Percentiles rank a stretch among this genome's conserved stretches.
phyloP scores from a whole-genome alignment of 1,140 invertebrate genomes.

The Atta colombica region DNA sequence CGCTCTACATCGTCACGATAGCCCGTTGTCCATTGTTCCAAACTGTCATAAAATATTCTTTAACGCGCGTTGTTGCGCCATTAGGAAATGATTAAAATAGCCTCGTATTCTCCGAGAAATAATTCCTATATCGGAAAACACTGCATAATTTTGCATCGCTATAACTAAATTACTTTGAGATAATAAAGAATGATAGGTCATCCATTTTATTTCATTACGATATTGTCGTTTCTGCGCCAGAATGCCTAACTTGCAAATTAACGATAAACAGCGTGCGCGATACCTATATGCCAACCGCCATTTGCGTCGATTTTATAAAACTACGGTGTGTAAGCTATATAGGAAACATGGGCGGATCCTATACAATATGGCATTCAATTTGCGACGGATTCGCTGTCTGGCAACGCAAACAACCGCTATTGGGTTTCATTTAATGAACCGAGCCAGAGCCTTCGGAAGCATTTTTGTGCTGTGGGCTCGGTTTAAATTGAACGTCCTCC shows the following conservation, averaged over 20 bases:
- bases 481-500: constrained; percentile 81
- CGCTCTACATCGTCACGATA: constrained; percentile 65
- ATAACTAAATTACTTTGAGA: background rate
- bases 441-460: constrained; percentile 79
- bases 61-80: background rate
- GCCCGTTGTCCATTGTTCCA: constrained; percentile 19
- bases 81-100: constrained; percentile 9
- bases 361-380: constrained; percentile 84
- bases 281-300: constrained; percentile 28
- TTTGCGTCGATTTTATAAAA: constrained; percentile 61
- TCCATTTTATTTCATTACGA: background rate
- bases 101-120: background rate
- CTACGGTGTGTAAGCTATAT: constrained; percentile 48
- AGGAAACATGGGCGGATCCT: constrained; percentile 70
- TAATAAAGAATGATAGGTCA: background rate
- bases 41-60: constrained; percentile 31
- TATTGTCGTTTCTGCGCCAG: background rate
- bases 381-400: constrained; percentile 80
- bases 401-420: constrained; percentile 83
- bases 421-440: constrained; percentile 84
- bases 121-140: background rate
- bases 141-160: background rate
- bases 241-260: constrained; percentile 62
- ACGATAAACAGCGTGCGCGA: constrained; percentile 44
- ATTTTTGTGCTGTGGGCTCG: constrained; percentile 80